Evolutionary conservation across 2,888 invertebrate species (phyloP).

Genomic region (Dioctria linearis): DNA sequence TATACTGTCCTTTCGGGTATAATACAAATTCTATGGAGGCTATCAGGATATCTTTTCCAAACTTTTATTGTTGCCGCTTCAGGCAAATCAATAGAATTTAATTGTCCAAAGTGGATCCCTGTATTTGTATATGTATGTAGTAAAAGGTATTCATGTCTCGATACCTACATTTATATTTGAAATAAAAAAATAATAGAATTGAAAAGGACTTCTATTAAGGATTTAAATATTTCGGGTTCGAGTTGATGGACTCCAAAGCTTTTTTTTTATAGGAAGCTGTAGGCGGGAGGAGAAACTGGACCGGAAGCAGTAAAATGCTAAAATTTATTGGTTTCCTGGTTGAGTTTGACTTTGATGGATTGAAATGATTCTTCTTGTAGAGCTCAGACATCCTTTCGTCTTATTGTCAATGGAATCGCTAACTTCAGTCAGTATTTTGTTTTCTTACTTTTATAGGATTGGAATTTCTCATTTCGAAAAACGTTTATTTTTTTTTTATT

Average conservation of each 20-base stretch:
- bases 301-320: slow-evolving; percentile 39
- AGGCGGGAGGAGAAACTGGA: not conserved
- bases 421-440: no score
- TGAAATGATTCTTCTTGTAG: slow-evolving; percentile 32
- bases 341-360: slow-evolving; percentile 47
- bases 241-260: not conserved
- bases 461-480: no score
- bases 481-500: no score
- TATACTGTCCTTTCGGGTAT: slow-evolving; percentile 18
- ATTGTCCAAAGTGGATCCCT: slow-evolving; percentile 39
- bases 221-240: slow-evolving; percentile 6
- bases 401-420: slow-evolving; percentile 11
- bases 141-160: not conserved
- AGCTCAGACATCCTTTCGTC: slow-evolving; percentile 28
- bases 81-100: slow-evolving; percentile 52
- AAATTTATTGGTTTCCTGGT: slow-evolving; percentile 48
- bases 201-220: slow-evolving; percentile 10
- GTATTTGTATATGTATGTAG: not conserved
- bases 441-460: no score
- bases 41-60: not conserved
- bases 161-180: not conserved
- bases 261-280: not conserved
- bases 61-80: slow-evolving; percentile 37
- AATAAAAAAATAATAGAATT: not conserved
- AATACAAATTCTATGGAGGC: slow-evolving; percentile 8